Evolutionary conservation across 1,140 invertebrate genomes (phyloP).

Genomic region (Bicyclus anynana): DNA sequence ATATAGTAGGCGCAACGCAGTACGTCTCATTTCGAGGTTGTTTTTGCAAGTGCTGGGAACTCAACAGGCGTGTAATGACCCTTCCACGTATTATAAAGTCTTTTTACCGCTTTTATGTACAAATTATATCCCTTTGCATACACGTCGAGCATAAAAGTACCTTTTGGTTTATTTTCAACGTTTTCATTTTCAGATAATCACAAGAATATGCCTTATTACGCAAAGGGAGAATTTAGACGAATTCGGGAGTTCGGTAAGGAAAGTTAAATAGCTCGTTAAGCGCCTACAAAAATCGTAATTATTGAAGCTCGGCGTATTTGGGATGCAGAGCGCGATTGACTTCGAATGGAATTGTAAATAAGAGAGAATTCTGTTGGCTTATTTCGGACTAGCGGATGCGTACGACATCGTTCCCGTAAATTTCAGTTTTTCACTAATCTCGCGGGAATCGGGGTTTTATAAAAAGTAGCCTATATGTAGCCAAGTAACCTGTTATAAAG

Average conservation of each 20-base stretch:
- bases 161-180: conserved; percentile 45
- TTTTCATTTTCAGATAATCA: conserved; percentile 38
- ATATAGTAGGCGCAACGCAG: conserved; percentile 28
- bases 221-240: conserved; percentile 17
- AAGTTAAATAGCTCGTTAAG: conserved; percentile 35
- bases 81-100: conserved; percentile 68
- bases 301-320: conserved; percentile 24
- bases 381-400: too few species aligned
- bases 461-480: too few species aligned
- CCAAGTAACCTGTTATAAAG: too few species aligned
- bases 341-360: conserved; percentile 16
- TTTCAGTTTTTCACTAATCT: too few species aligned
- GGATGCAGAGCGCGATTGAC: conserved; percentile 11
- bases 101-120: conserved; percentile 63
- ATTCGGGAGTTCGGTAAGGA: conserved; percentile 11
- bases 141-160: conserved; percentile 59
- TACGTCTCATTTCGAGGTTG: conserved; percentile 50
- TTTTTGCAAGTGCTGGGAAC: conserved; percentile 58
- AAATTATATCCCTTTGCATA: conserved; percentile 62
- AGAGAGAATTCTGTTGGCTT: conserved; percentile 28
- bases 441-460: too few species aligned
- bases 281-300: conserved; percentile 27
- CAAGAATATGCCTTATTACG: conserved; percentile 29
- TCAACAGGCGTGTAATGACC: conserved; percentile 67
- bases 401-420: too few species aligned